Conservation (phyloP, 2,888 invertebrate genomes). For the Hofmannophila pseudospretella region DNA sequence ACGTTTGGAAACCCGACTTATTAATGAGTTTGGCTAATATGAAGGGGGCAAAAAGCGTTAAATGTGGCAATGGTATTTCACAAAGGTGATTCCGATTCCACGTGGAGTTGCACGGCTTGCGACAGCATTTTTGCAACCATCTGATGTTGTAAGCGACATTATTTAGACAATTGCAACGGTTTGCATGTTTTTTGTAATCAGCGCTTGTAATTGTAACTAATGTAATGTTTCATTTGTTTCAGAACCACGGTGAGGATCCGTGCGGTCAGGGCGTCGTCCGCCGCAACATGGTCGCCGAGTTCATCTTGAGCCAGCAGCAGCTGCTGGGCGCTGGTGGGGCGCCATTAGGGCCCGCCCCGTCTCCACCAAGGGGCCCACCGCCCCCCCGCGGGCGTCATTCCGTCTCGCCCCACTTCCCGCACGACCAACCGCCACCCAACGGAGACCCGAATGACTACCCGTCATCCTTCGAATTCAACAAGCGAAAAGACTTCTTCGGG, state of each 20-base stretch:
- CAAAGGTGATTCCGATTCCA: conserved; percentile 58
- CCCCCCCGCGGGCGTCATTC: conserved; percentile 57
- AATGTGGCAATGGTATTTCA: conserved; percentile 61
- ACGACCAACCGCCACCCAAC: conserved; percentile 65
- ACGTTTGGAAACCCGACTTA: conserved; percentile 57
- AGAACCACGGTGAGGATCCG: conserved; percentile 68
- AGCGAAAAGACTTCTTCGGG: conserved; percentile 89
- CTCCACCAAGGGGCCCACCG: conserved; percentile 50
- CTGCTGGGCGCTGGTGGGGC: conserved; percentile 59
- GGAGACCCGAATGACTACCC: conserved; percentile 53
- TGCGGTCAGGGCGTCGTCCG: conserved; percentile 74
- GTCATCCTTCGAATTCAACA: conserved; percentile 79
- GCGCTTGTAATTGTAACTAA: conserved; percentile 32
- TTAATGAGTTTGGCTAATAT: conserved; percentile 57
- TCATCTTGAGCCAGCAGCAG: conserved; percentile 85
- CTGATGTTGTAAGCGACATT: conserved; percentile 51
- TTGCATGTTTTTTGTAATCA: conserved; percentile 34
- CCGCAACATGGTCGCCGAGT: conserved; percentile 92
- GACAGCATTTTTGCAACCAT: conserved; percentile 58
- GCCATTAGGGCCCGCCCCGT: conserved; percentile 55
- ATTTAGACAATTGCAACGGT: conserved; percentile 43
- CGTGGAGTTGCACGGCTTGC: conserved; percentile 59
- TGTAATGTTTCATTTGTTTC: conserved; percentile 56
- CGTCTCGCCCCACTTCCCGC: conserved; percentile 61
- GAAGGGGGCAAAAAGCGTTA: conserved; percentile 58